phyloP scores from a whole-genome alignment of 2,797 vertebrate genomes.

The Tragelaphus oryx region DNA sequence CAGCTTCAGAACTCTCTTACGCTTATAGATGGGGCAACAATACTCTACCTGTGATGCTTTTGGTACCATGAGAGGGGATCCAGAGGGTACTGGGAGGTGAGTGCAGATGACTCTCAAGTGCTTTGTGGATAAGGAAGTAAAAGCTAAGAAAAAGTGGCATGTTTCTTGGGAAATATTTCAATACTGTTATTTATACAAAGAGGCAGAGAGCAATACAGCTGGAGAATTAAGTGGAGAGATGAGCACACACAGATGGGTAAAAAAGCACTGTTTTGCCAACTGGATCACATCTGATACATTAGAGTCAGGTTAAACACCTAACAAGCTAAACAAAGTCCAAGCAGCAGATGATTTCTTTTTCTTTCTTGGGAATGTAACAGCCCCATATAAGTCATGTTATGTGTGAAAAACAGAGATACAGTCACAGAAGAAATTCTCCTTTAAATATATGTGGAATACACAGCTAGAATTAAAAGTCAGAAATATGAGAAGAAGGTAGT shows the following conservation, averaged over 20 bases:
- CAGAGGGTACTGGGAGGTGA: neutral
- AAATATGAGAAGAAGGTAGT: neutral
- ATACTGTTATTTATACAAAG: conserved; percentile 46
- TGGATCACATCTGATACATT: conserved; percentile 69
- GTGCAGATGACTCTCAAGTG: neutral
- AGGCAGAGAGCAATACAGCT: conserved; percentile 51
- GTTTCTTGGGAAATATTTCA: conserved; percentile 21
- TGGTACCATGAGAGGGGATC: neutral
- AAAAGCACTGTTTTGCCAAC: conserved; percentile 51
- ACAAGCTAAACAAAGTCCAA: conserved; percentile 67
- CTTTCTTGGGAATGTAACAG: conserved; percentile 47
- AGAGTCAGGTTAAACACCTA: conserved; percentile 58
- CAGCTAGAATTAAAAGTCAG: conserved; percentile 25
- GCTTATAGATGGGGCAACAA: neutral
- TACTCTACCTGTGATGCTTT: neutral
- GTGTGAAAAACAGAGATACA: conserved; percentile 17
- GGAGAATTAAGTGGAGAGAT: conserved; percentile 59
- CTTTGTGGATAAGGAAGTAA: neutral
- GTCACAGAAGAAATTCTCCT: neutral
- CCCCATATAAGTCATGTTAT: conserved; percentile 46
- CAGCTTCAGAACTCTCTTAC: neutral
- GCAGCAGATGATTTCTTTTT: conserved; percentile 38
- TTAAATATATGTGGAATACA: neutral
- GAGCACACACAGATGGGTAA: conserved; percentile 47
- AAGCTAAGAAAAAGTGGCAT: neutral